Evolutionary conservation across 2,888 invertebrate species (phyloP), one percentile per base, ranked within the genome.

Genomic region (Creontiades dilutus): DNA sequence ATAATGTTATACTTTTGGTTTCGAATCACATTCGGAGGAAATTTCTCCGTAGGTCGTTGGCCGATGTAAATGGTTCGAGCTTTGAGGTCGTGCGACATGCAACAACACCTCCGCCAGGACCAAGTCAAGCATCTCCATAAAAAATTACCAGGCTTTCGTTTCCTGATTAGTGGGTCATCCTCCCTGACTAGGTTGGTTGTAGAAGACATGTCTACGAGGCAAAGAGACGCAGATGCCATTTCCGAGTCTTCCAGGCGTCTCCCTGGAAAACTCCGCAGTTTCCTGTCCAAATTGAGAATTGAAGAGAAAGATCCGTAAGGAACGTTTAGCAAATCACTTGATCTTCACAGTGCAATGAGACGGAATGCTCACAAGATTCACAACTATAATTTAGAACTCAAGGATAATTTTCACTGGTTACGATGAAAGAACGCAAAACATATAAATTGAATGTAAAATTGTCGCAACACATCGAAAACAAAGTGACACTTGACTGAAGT

Each of bases 1-100:
- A 98, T 95, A 92, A 97, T 95, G 94, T 97, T 99, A 94, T 99
- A 99, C 95, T 99, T 99, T 94, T 98, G 98, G 95, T 99, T 99
- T 92, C 98, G 96, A 92, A 99, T 98, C 92, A 98, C 97, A 94
- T 99, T 99, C 90, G 97, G 96, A 90, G 99, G 98, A 94, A 96
- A 99, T 92, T 97, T 97, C 92, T 97, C 97, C 87, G 95, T 95
- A 91, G 95, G 96, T 76, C 96, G 94, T 92, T 96, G 95, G 52
- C 97, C 97, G 92, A 98, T 94, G 92, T 95, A 95, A 92, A 98
- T 96, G 76, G 96, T 96, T 92, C 98, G 95, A 9, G 97, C 95
- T 92, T 95, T 95, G 87, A 97, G 94, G 93, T 97, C 97, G 92
- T 96, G 95, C 92, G 96, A 96, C 90, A 96, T 94, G 93, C 96